Evolutionary conservation across 2,113 vertebrate genomes (phyloP).

Genomic region (Rostratula benghalensis): DNA sequence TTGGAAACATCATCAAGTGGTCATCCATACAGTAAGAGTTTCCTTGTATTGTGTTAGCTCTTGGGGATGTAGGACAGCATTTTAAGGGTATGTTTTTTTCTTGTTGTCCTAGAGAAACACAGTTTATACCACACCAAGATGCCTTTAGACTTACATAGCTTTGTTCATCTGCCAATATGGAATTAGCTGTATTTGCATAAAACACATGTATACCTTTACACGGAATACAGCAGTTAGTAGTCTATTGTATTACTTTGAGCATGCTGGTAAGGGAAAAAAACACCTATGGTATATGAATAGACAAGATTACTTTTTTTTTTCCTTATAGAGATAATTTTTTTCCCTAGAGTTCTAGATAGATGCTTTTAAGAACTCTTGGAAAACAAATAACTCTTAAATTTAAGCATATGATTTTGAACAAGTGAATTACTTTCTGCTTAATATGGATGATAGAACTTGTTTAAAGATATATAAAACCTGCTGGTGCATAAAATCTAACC

Average conservation of each 20-base stretch:
- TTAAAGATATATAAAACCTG: neutral
- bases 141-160: neutral
- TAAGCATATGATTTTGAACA: neutral
- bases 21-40: neutral
- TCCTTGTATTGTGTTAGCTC: neutral
- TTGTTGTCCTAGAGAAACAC: neutral
- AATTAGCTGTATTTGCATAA: neutral
- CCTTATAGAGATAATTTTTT: neutral
- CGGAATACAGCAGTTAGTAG: neutral
- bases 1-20: neutral
- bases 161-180: neutral
- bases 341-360: neutral
- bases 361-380: neutral
- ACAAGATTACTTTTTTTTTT: neutral
- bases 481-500: neutral
- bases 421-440: neutral
- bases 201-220: neutral
- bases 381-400: neutral
- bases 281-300: rapidly evolving
- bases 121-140: neutral
- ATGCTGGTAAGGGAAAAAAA: neutral
- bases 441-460: neutral
- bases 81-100: neutral
- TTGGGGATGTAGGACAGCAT: neutral
- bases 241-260: neutral